Evolutionary conservation across 2,888 invertebrate species (phyloP), one percentile per base, ranked within the genome.

Genomic region (Escarpia spicata): DNA sequence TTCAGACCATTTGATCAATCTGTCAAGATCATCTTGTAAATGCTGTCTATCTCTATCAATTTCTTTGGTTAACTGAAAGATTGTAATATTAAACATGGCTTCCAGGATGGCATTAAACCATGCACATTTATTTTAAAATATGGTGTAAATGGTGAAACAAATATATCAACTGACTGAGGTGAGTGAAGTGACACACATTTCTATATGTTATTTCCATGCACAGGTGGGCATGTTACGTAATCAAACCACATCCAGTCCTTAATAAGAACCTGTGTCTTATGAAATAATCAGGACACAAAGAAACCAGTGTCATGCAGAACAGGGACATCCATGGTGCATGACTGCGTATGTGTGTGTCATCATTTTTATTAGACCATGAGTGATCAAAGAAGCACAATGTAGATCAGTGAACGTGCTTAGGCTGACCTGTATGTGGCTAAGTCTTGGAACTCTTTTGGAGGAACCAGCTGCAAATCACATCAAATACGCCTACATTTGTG

Each of bases 241-340:
- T 75, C 26, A 75, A 75, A 75, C 75, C 75, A 75, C 75, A 52
- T 26, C 75, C 75, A 26, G 52, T 75, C 75, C 26, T 75, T 75
- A 75, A n/a, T 75, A 19, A 75, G 75, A 75, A 75, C 19, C 75
- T 75, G 75, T 75, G 75, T 75, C 75, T 75, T n/a, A 75, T 75
- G 75, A 75, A n/a, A 26, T 75, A n/a, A 52, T 52, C 52, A 75
- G 19, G 75, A 75, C 26, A 19, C 75, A 75, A 75, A 75, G 52
- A 75, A 75, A 15, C 75, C 75, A 75, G 75, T 26, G 19, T 75
- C 75, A 75, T 75, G 75, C 75, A 75, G 75, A 26, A 75, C 75
- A 75, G 19, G 26, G 75, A 75, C 75, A 26, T 75, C 75, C 19
- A 26, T n/a, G 26, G 19, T 26, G 75, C 19, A 26, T 26, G 75